Evolutionary conservation across 1,140 invertebrate genomes (phyloP), one percentile per base, ranked within the genome.

Genomic region (Procambarus clarkii): DNA sequence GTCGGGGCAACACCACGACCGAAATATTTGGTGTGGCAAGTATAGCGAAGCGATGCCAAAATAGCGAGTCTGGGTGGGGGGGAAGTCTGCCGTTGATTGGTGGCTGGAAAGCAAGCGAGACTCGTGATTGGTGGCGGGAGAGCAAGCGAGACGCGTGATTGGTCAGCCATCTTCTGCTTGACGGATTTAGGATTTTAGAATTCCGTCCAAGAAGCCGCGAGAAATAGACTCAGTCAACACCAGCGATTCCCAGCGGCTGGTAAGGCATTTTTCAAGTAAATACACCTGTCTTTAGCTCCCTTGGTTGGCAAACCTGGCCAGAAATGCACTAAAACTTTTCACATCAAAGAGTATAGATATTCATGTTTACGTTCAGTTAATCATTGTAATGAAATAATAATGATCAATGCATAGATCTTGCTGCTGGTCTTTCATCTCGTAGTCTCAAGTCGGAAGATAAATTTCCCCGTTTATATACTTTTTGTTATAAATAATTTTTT

Each of bases 181-280:
- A 74, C 69, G 69, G 24, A 34, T 5, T 24, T 74, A 4, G 24
- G n/a, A 4, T 74, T 74, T 74, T 0, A 11, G n/a, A 74, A 24
- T 74, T 34, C 69, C n/a, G 24, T 21, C 7, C n/a, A 34, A 74
- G 69, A 34, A 24, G n/a, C 4, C n/a, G 69, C 69, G 69, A 74
- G 69, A 74, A 74, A 74, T 74, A 74, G 69, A 74, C 69, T 74
- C 69, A 74, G 69, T 74, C 69, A 74, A 74, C 69, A 74, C n/a
- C 69, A 7, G 5, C 69, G 21, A 74, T 74, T 74, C 2, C 60
- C 69, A 74, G n/a, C 69, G 69, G 69, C n/a, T 24, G 24, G 69
- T 0, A 74, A 34, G 15, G 69, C 69, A 24, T 74, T 74, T 71
- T 74, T 74, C 69, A 3, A 21, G 69, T 34, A 24, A 74, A 74